Percentiles rank a stretch among this genome's conserved stretches.
Conservation (phyloP, 1,140 invertebrate species). For the Coelopa frigida region DNA sequence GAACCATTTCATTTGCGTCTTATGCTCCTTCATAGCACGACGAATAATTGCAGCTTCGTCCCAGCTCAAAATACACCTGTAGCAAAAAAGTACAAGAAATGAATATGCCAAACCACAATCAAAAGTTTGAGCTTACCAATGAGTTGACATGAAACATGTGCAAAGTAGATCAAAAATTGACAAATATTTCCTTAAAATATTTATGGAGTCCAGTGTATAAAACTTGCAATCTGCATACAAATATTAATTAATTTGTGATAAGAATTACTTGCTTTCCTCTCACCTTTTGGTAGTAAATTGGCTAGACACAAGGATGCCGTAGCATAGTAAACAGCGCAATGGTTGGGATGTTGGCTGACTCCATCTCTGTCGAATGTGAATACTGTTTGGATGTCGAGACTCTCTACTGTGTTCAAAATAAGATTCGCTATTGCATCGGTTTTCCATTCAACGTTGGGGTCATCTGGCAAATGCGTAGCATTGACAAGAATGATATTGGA, state of each 20-base stretch:
- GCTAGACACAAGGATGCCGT: constrained; percentile 67
- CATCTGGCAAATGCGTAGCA: constrained; percentile 66
- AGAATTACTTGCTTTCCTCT: constrained; percentile 12
- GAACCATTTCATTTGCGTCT: constrained; percentile 90
- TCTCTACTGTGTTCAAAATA: constrained; percentile 64
- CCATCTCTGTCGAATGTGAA: constrained; percentile 90
- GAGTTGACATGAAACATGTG: constrained; percentile 64
- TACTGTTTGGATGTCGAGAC: constrained; percentile 70
- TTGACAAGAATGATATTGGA: constrained; percentile 66
- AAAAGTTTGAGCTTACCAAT: constrained; percentile 53
- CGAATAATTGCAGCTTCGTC: constrained; percentile 52
- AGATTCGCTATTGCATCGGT: constrained; percentile 61
- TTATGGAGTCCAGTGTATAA: constrained; percentile 75
- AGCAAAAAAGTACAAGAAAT: constrained; percentile 9
- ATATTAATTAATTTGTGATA: background rate
- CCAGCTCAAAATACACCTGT: constrained; percentile 55
- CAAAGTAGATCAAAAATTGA: constrained; percentile 74
- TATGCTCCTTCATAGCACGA: constrained; percentile 76
- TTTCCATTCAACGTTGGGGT: constrained; percentile 67
- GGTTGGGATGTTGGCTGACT: constrained; percentile 84
- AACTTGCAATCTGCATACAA: constrained; percentile 67
- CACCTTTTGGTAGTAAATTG: constrained; percentile 63
- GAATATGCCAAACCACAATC: background rate
- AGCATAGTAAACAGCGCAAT: constrained; percentile 74
- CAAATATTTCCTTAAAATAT: constrained; percentile 80